Base-by-base conservation (phyloP, 2,797 vertebrate species). In the Salmo trutta region DNA sequence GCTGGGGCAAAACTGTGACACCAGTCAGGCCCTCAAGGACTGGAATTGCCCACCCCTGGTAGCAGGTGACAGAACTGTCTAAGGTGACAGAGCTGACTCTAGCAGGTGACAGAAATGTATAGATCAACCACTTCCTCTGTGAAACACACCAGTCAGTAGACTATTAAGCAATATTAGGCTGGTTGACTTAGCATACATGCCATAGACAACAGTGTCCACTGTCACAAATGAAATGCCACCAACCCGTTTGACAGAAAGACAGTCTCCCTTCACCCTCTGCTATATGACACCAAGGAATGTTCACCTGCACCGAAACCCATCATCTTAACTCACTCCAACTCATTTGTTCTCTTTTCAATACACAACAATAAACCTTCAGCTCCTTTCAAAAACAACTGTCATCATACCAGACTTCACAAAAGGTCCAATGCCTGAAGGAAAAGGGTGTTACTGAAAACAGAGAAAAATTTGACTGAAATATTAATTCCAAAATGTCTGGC, bases 291-390 rank as follows among this genome's bases (percentile, higher is more conserved):
- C 79, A 66, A 27, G 86, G 85, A 91, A 91, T 91, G 91, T 87
- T 92, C 91, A 92, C 90, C 90, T 90, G 86, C 79, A 17, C 79
- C 78, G 85, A 90, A 90, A 88, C 84, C 88, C 81, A 91, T 90
- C 88, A 88, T 88, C 86, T 66, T 78, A 80, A 84, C 86, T 82
- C 85, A 36, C 71, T 85, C 78, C 77, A 10, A 36, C 41, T 19
- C 86, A 78, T 88, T 89, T 88, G 86, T 29, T 91, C 88, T 81
- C 76, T 81, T 83, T 89, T 88, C 82, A 87, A 62, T 91, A 88
- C 81, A 90, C 87, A 91, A 91, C 91, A 74, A 74, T 74, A 90
- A 91, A 89, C 87, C 80, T 81, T 65, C 77, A 78, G 84, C 85
- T 87, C 75, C 74, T 68, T 89, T 87, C 1, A 10, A 33, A 14